phyloP scores from a whole-genome alignment of 2,797 vertebrate species.

The Glyptemys insculpta region DNA sequence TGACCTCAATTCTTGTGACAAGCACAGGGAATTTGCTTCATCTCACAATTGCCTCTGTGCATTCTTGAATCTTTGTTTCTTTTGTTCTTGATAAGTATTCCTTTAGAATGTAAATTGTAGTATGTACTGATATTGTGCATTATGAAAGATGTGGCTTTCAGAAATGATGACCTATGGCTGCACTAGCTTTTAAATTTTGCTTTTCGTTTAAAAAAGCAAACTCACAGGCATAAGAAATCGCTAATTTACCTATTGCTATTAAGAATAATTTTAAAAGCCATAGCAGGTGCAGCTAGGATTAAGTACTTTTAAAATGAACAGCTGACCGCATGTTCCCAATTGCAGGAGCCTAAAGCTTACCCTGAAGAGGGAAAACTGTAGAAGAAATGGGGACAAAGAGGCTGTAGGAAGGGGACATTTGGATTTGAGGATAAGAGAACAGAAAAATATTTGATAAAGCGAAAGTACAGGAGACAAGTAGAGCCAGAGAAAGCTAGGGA shows the following conservation, averaged over 20 bases:
- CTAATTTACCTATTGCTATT: neutral
- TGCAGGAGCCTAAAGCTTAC: neutral
- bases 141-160: slow-evolving; percentile 18
- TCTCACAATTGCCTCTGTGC: slow-evolving; percentile 55
- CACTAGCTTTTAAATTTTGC: neutral
- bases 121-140: slow-evolving; percentile 59
- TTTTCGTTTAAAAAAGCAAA: neutral
- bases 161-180: neutral
- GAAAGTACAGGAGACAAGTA: neutral
- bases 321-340: slow-evolving; percentile 18
- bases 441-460: neutral
- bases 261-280: slow-evolving; percentile 51
- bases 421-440: neutral
- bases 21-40: slow-evolving; percentile 51
- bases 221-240: neutral
- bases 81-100: slow-evolving; percentile 42
- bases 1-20: slow-evolving; percentile 65
- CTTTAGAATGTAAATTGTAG: slow-evolving; percentile 57
- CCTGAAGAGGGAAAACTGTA: neutral
- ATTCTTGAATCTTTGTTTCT: slow-evolving; percentile 63
- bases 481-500: neutral
- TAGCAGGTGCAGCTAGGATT: slow-evolving; percentile 53
- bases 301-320: slow-evolving; percentile 53
- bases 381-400: neutral
- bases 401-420: neutral